Evolutionary conservation across 1,140 invertebrate species (phyloP).

Genomic region (Drosophila mojavensis): DNA sequence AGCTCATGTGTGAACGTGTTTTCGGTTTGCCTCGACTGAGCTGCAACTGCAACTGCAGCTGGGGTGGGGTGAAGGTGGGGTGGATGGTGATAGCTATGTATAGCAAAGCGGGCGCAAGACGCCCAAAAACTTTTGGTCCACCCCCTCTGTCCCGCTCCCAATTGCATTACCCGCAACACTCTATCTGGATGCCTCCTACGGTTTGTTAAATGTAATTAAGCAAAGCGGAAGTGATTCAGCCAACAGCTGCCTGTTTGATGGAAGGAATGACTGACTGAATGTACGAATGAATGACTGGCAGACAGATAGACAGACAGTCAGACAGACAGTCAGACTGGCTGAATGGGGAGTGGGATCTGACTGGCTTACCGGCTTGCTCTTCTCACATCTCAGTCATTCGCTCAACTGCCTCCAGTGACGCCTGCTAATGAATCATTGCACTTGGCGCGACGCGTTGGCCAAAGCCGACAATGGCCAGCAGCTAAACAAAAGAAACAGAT

Average conservation of each 20-base stretch:
- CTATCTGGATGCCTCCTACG: constrained; percentile 35
- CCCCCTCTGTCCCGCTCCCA: not conserved
- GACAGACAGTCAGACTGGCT: constrained; percentile 4
- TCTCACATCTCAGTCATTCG: constrained; percentile 25
- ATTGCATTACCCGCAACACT: constrained; percentile 14
- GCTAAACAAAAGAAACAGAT: constrained; percentile 43
- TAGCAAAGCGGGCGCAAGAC: not conserved
- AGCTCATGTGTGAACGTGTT: constrained; percentile 79
- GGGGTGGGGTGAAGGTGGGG: not conserved
- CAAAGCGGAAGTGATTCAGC: constrained; percentile 69
- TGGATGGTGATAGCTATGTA: no score
- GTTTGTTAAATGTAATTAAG: constrained; percentile 80
- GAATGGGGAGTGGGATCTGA: constrained; percentile 40
- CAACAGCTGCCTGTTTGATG: constrained; percentile 41
- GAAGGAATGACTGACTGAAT: not conserved
- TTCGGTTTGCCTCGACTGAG: constrained; percentile 58
- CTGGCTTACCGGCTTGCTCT: constrained; percentile 46
- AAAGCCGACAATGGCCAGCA: constrained; percentile 49
- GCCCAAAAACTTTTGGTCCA: constrained; percentile 39
- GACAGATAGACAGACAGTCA: constrained; percentile 3
- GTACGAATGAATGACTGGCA: not conserved
- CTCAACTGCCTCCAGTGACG: constrained; percentile 26
- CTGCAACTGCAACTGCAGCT: constrained; percentile 15
- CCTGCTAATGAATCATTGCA: constrained; percentile 60
- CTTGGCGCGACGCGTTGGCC: constrained; percentile 43